A percentile compares a stretch with the other conserved stretches of the same genome.
Conservation (phyloP, 2,797 vertebrate species). For the Buphagus erythrorhynchus region DNA sequence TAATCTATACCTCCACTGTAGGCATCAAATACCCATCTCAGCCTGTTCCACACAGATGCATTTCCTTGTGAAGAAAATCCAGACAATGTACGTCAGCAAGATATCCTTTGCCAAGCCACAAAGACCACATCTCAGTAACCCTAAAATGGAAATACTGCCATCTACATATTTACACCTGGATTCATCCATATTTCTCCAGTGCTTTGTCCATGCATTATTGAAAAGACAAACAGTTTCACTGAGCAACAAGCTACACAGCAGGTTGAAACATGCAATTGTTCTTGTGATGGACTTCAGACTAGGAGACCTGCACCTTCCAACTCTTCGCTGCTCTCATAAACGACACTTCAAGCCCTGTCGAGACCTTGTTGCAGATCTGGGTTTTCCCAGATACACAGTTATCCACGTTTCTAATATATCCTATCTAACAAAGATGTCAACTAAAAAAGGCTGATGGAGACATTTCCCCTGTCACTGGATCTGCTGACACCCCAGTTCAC, state of each 20-base stretch:
- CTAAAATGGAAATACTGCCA: neutral
- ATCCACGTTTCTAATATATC: neutral
- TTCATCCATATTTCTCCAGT: neutral
- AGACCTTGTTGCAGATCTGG: neutral
- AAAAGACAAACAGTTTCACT: neutral
- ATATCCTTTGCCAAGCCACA: neutral
- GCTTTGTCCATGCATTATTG: neutral
- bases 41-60: neutral
- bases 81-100: neutral
- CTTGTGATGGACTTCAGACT: neutral
- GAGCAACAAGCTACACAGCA: neutral
- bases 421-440: neutral
- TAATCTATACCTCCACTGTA: conserved; percentile 17
- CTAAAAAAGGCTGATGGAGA: neutral
- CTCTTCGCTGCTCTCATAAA: neutral
- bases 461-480: neutral
- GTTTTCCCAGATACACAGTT: neutral
- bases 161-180: neutral
- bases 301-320: neutral
- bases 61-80: neutral
- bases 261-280: neutral
- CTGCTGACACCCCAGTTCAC: neutral
- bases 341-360: fast-evolving
- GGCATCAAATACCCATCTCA: neutral
- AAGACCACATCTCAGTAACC: neutral